phyloP scores from a whole-genome alignment of 2,888 invertebrate genomes.

The Ornithoptera priamus region DNA sequence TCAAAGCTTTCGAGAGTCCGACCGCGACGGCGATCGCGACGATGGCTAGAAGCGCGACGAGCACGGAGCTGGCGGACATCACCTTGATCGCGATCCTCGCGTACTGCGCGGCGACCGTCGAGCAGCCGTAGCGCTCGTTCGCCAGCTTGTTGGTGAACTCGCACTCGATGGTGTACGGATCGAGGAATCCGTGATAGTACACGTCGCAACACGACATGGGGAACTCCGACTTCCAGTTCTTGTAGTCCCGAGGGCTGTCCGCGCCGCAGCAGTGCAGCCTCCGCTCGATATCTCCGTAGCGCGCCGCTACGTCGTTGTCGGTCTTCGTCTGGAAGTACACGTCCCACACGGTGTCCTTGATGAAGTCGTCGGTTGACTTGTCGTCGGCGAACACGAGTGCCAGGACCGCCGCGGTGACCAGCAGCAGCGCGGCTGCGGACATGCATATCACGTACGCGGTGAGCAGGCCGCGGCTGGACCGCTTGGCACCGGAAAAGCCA shows the following conservation, averaged over 20 bases:
- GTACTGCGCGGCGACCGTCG: conserved; percentile 61
- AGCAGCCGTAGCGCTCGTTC: conserved; percentile 68
- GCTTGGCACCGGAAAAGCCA: conserved; percentile 59
- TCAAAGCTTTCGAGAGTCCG: conserved; percentile 47
- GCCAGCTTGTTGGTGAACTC: conserved; percentile 67
- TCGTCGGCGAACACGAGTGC: conserved; percentile 62
- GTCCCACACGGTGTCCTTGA: conserved; percentile 69
- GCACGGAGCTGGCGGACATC: conserved; percentile 52
- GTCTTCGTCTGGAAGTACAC: conserved; percentile 58
- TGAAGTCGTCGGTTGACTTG: conserved; percentile 57
- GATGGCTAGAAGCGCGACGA: conserved; percentile 57
- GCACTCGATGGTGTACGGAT: conserved; percentile 59
- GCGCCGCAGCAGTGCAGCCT: conserved; percentile 71
- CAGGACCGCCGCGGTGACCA: conserved; percentile 51
- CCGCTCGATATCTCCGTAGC: conserved; percentile 60
- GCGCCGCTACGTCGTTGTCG: conserved; percentile 46
- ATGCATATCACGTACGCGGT: conserved; percentile 51
- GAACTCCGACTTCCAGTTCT: conserved; percentile 61
- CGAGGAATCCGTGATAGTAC: conserved; percentile 63
- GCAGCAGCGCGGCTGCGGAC: conserved; percentile 46
- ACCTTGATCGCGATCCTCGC: conserved; percentile 58
- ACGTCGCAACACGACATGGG: conserved; percentile 69
- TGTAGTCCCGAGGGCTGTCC: conserved; percentile 66
- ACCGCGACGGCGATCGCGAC: conserved; percentile 51
- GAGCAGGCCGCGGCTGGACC: conserved; percentile 51